Conservation (phyloP, 2,888 invertebrate species). For the Pristionchus arcanus region DNA sequence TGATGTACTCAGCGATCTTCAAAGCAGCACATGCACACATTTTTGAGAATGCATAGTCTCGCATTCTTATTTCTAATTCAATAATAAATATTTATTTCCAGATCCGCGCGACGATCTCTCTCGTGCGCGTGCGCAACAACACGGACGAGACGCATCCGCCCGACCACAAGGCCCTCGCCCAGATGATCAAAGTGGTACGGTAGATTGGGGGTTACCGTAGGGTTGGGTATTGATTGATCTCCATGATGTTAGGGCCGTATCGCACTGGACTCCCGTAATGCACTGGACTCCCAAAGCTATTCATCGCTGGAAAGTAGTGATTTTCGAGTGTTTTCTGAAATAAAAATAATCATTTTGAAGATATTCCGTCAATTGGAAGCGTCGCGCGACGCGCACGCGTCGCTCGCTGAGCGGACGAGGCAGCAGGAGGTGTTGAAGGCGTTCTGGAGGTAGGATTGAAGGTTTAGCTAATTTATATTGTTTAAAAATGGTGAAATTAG, state of each 20-base stretch:
- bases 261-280: too few species aligned
- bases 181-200: conserved; percentile 71
- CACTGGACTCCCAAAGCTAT: not conserved
- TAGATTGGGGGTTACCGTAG: not conserved
- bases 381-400: conserved; percentile 61
- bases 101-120: conserved; percentile 64
- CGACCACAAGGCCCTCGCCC: conserved; percentile 69
- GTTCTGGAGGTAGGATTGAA: too few species aligned
- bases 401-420: conserved; percentile 61
- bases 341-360: conserved; percentile 37
- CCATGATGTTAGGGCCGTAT: conserved; percentile 52
- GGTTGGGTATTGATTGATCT: not conserved
- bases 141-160: conserved; percentile 66
- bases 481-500: too few species aligned
- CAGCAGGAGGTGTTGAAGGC: conserved; percentile 48
- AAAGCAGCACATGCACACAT: too few species aligned
- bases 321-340: not conserved
- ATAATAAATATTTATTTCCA: conserved; percentile 53
- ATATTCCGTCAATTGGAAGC: conserved; percentile 66
- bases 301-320: too few species aligned
- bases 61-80: too few species aligned
- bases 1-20: too few species aligned
- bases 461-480: too few species aligned
- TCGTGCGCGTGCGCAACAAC: conserved; percentile 65
- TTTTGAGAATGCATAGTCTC: too few species aligned